Base-by-base conservation (phyloP, 2,888 invertebrate genomes). In the Vanessa cardui region DNA sequence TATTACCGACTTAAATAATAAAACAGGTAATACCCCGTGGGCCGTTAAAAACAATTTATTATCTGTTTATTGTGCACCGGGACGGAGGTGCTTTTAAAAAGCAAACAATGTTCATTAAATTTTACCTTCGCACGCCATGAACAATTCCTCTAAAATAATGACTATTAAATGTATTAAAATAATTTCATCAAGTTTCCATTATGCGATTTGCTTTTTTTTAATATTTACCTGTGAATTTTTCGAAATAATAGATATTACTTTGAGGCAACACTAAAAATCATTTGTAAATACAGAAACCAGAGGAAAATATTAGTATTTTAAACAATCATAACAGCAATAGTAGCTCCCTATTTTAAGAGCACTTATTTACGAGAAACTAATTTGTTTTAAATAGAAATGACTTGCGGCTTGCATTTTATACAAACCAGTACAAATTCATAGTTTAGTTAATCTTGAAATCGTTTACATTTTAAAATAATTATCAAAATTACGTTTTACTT, bases 321-420 rank as follows among this genome's bases (percentile, higher is more conserved):
- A 56, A 56, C 56, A 56, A 56, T 39, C 7, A 56, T 18, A 56
- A 39, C 26, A 39, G 33, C 18, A 18, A 33, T 56, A 9, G 56
- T 56, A 8, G 39, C 9, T 39, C 12, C 39, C 39, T 39, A 26
- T 56, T 39, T 39, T n/a, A 18, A 18, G 56, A 56, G 18, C 39
- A 39, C 6, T 60, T 50, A 58, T 33, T 47, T 39, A 60, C 15
- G 52, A 18, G 21, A 39, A 52, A 59, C 47, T 52, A 31, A 63
- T 60, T 68, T 54, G 63, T 68, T 68, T 68, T 46, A 64, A 63
- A 68, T 64, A 64, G 63, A 64, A 60, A 49, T 68, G 39, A 64
- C 39, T 64, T 44, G 59, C 64, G 58, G 64, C 44, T 52, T 39
- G 39, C 39, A 56, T 39, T 9, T 56, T 21, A 15, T 54, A 31